Percentiles rank a stretch among this genome's conserved stretches.
phyloP scores from a whole-genome alignment of 2,113 vertebrate genomes.

The Pygoscelis antarcticus region DNA sequence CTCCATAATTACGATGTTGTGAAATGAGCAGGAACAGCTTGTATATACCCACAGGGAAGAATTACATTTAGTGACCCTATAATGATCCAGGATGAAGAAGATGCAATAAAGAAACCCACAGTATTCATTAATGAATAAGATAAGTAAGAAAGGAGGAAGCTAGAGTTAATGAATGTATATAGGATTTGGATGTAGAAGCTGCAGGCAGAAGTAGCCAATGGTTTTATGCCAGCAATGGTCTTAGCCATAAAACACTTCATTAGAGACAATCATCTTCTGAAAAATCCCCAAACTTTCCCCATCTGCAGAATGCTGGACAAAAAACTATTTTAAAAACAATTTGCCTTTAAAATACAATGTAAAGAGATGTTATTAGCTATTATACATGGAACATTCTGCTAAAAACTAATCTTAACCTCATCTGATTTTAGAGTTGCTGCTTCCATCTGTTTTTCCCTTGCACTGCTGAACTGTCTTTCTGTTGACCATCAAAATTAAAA shows the following conservation, averaged over 20 bases:
- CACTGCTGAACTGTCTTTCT: not conserved
- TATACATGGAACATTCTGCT: not conserved
- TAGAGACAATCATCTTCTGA: not conserved
- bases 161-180: constrained; percentile 1
- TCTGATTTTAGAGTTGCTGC: not conserved
- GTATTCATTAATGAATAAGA: constrained; percentile 29
- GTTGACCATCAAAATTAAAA: not conserved
- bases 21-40: constrained; percentile 49
- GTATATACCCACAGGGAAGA: constrained; percentile 27
- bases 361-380: not conserved
- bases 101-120: constrained; percentile 24
- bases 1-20: constrained; percentile 27
- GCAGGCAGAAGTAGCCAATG: constrained; percentile 1
- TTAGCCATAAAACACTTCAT: not conserved
- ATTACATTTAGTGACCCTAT: constrained; percentile 37
- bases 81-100: constrained; percentile 41
- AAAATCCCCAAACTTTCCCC: not conserved
- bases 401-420: not conserved
- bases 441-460: not conserved
- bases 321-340: not conserved
- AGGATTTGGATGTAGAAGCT: not conserved
- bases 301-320: not conserved
- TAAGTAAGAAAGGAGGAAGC: not conserved
- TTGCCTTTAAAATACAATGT: not conserved
- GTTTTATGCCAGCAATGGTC: not conserved